Evolutionary conservation across 2,113 vertebrate species (phyloP).

Genomic region (Phycodurus eques): DNA sequence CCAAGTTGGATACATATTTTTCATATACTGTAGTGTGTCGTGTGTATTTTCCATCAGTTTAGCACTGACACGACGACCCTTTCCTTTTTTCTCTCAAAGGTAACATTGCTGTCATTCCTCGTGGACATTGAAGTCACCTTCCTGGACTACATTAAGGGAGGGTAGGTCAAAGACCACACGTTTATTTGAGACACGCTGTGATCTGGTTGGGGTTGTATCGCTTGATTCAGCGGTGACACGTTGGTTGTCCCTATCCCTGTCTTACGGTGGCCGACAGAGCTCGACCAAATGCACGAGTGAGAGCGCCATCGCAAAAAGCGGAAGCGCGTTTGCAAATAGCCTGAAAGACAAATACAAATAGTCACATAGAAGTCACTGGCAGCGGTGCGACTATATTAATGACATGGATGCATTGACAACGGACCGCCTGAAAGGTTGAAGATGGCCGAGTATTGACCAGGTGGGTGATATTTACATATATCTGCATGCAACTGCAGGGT

Average conservation of each 20-base stretch:
- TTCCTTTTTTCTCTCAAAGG: slow-evolving; percentile 69
- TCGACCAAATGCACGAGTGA: background rate
- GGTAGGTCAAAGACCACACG: slow-evolving; percentile 75
- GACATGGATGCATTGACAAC: background rate
- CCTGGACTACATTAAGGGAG: slow-evolving; percentile 99
- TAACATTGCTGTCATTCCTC: slow-evolving; percentile 95
- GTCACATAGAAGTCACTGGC: background rate
- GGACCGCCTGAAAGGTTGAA: background rate
- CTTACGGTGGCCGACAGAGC: slow-evolving; percentile 8
- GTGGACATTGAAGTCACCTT: slow-evolving; percentile 98
- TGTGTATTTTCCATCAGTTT: background rate
- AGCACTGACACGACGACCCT: background rate
- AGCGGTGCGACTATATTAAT: background rate
- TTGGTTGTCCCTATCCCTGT: slow-evolving; percentile 19
- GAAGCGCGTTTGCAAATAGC: background rate
- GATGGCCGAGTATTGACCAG: background rate
- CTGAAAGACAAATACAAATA: background rate
- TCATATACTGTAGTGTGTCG: background rate
- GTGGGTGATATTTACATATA: background rate
- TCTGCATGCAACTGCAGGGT: background rate
- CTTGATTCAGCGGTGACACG: slow-evolving; percentile 36
- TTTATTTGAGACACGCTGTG: slow-evolving; percentile 3
- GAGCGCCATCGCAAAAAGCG: background rate
- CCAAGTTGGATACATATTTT: background rate
- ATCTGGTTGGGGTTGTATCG: slow-evolving; percentile 14